Evolutionary conservation across 2,113 vertebrate genomes (phyloP).

Genomic region (Heterotis niloticus): DNA sequence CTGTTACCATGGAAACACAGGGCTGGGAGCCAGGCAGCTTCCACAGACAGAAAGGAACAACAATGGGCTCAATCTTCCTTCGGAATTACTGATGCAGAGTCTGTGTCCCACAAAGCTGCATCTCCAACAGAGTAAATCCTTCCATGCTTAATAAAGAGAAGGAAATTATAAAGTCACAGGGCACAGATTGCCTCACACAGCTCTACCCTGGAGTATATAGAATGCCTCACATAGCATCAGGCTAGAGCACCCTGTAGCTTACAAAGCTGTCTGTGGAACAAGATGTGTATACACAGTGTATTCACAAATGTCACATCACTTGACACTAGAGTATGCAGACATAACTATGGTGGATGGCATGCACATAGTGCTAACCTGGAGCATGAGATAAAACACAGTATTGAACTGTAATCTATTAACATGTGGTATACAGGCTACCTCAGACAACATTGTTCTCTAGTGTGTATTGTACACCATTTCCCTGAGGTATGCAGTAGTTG

Average conservation of each 20-base stretch:
- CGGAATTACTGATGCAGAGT: constrained; percentile 22
- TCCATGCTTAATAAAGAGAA: constrained; percentile 16
- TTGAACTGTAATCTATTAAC: too few species aligned
- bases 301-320: not conserved
- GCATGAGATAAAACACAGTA: too few species aligned
- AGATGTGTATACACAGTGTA: too few species aligned
- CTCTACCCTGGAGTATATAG: not conserved
- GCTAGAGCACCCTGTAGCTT: not conserved
- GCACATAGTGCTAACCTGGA: too few species aligned
- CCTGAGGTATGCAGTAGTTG: too few species aligned
- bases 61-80: constrained; percentile 25
- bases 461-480: too few species aligned
- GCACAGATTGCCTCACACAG: not conserved
- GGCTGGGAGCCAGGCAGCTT: constrained; percentile 4
- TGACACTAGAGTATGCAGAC: too few species aligned
- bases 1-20: constrained; percentile 48
- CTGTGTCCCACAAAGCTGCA: constrained; percentile 9
- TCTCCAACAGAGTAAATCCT: constrained; percentile 22
- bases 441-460: too few species aligned
- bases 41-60: constrained; percentile 26
- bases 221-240: not conserved
- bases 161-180: constrained; percentile 20
- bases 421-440: too few species aligned
- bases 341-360: too few species aligned
- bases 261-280: not conserved